phyloP scores from a whole-genome alignment of 2,797 vertebrate genomes.

The Tolypeutes matacus region DNA sequence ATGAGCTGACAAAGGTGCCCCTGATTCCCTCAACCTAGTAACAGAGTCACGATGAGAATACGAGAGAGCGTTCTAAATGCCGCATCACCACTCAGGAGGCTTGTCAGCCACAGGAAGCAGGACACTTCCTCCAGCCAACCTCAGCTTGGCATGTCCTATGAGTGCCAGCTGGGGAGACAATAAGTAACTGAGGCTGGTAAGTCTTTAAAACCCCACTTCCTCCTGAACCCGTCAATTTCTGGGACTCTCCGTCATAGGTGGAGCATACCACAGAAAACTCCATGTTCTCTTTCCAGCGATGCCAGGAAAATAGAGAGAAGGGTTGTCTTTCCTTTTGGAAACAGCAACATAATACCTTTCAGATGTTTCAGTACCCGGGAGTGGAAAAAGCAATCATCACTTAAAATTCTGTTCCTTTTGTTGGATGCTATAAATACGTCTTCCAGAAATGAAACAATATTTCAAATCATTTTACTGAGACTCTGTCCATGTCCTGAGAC shows the following conservation, averaged over 20 bases:
- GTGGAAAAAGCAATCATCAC: neutral
- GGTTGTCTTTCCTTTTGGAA: neutral
- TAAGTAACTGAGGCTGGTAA: neutral
- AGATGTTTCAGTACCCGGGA: neutral
- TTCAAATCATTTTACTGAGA: neutral
- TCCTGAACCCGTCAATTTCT: neutral
- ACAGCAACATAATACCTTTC: neutral
- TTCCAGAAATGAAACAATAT: neutral
- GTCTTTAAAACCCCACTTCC: neutral
- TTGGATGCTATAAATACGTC: neutral
- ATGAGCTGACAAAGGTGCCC: neutral
- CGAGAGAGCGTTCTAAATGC: rapidly evolving
- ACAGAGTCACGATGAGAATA: neutral
- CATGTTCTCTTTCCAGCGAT: rapidly evolving
- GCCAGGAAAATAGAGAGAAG: neutral
- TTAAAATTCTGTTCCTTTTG: neutral
- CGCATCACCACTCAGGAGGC: neutral
- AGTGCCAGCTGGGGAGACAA: neutral
- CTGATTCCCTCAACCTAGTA: neutral
- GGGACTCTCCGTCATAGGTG: rapidly evolving
- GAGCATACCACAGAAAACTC: neutral
- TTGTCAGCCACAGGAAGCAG: neutral
- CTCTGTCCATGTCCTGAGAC: neutral
- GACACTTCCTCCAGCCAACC: neutral
- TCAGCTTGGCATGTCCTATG: neutral